phyloP scores from a whole-genome alignment of 2,113 vertebrate genomes.

The Carassius gibelio region DNA sequence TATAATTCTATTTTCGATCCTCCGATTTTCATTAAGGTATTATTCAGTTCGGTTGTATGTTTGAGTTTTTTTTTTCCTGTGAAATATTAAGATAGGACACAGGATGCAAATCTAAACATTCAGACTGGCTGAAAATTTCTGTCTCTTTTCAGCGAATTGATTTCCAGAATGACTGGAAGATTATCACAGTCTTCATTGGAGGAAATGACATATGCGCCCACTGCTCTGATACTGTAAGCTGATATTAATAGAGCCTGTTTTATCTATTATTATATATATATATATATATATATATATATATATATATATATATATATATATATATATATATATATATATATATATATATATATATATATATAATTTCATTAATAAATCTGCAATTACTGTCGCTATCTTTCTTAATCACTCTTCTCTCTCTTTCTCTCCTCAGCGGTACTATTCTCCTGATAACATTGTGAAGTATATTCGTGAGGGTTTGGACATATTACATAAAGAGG shows the following conservation, averaged over 20 bases:
- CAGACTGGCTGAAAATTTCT: neutral
- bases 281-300: no score
- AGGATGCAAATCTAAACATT: neutral
- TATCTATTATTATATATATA: neutral
- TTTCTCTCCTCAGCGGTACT: constrained; percentile 72
- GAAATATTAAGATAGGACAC: neutral
- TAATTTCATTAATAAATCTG: neutral
- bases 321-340: no score
- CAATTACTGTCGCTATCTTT: neutral
- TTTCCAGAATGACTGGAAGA: constrained; percentile 88
- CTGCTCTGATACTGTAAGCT: constrained; percentile 81
- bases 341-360: no score
- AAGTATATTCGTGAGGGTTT: constrained; percentile 79
- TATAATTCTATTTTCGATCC: neutral
- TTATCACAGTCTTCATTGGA: constrained; percentile 88
- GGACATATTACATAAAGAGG: constrained; percentile 86
- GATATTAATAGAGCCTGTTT: neutral
- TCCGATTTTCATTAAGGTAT: neutral
- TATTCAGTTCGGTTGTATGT: neutral
- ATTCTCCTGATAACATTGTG: constrained; percentile 81
- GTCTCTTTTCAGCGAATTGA: constrained; percentile 78
- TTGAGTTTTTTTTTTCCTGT: no score
- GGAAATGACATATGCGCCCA: constrained; percentile 84
- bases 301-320: no score
- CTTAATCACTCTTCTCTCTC: neutral